phyloP scores from a whole-genome alignment of 2,888 invertebrate species.

The Machimus rusticus region DNA sequence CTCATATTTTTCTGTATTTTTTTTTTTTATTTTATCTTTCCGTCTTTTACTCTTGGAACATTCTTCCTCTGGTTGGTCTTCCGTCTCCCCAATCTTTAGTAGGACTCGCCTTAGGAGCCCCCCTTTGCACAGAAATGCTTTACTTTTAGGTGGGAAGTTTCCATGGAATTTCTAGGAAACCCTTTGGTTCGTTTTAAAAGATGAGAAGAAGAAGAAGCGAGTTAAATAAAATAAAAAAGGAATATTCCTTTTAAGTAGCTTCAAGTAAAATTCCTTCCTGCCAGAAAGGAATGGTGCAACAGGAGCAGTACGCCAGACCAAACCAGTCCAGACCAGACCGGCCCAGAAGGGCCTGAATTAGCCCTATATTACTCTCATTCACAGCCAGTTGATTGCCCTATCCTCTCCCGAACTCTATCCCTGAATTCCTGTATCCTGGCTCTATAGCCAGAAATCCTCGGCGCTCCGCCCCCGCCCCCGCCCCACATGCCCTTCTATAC shows the following conservation, averaged over 20 bases:
- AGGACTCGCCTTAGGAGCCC: background rate
- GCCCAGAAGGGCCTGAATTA: background rate
- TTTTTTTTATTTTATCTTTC: background rate
- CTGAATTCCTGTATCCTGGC: background rate
- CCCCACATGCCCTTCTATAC: background rate
- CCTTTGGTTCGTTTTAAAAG: background rate
- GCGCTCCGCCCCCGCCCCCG: background rate
- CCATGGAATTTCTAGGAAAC: conserved; percentile 23
- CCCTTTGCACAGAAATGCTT: background rate
- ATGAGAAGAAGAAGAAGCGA: background rate
- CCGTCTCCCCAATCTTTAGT: background rate
- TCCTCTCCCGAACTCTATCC: background rate
- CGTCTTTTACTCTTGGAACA: background rate
- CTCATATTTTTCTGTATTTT: background rate
- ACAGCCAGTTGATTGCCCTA: background rate
- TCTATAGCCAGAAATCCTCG: background rate
- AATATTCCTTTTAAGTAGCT: conserved; percentile 30
- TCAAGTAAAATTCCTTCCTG: conserved; percentile 15
- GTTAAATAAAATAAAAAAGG: background rate
- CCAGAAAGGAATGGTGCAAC: background rate
- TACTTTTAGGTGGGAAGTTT: conserved; percentile 1
- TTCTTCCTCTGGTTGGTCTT: background rate
- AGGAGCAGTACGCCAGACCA: background rate
- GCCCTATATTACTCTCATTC: background rate
- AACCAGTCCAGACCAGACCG: background rate